These are phyloP conservation scores for Decapterus maruadsi DNA, from an alignment of 2,797 vertebrate species.

Conservation along the genomic window DNA sequence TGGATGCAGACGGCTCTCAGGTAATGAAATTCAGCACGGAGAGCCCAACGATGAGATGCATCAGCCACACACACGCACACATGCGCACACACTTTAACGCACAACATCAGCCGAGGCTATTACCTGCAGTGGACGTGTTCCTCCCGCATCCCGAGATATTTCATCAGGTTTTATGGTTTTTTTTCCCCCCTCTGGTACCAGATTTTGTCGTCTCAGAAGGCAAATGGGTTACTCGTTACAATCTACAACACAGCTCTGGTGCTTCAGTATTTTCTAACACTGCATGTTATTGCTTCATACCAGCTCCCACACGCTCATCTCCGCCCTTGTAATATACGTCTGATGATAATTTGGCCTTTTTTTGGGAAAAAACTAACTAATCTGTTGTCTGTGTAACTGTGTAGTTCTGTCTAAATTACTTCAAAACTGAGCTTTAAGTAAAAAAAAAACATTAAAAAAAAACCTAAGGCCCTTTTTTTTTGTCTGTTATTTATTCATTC, in stretches of 20 bases:
- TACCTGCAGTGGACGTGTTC: constrained; percentile 10
- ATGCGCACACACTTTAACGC: too few species aligned
- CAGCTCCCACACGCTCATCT: constrained; percentile 17
- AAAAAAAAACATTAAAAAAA: constrained; percentile 9
- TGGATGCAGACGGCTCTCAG: constrained; percentile 49
- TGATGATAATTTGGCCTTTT: constrained; percentile 47
- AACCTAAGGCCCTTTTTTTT: background rate
- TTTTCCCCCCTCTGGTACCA: constrained; percentile 31
- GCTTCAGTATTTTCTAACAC: constrained; percentile 47
- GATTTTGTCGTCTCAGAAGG: constrained; percentile 26
- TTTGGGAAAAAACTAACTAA: too few species aligned
- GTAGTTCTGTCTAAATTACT: constrained; percentile 4
- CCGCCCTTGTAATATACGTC: constrained; percentile 56
- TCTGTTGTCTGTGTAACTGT: constrained; percentile 32
- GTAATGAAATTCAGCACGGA: constrained; percentile 50
- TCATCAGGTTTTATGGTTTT: constrained; percentile 36
- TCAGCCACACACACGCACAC: constrained; percentile 14
- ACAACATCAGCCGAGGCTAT: constrained; percentile 1
- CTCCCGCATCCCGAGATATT: constrained; percentile 5
- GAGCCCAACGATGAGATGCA: constrained; percentile 47
- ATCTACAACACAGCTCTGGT: constrained; percentile 29
- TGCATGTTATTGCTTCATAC: constrained; percentile 18
- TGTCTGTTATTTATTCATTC: constrained; percentile 53
- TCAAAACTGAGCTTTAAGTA: constrained; percentile 11
- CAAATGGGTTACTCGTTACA: constrained; percentile 15